Percentiles rank a stretch among this genome's conserved stretches.
phyloP scores from a whole-genome alignment of 2,797 vertebrate species.

The Microchirus variegatus region DNA sequence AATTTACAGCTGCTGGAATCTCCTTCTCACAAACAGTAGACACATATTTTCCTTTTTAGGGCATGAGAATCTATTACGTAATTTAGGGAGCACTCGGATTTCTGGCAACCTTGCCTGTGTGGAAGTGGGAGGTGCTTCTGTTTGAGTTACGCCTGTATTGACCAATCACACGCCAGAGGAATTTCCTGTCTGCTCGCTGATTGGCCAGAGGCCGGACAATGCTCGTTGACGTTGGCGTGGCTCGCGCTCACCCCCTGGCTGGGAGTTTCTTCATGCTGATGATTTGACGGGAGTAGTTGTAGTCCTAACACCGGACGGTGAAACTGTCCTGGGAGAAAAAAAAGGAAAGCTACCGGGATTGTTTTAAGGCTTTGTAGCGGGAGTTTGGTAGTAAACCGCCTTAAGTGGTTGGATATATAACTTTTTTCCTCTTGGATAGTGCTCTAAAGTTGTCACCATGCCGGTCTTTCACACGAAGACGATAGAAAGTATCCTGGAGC shows the following conservation, averaged over 20 bases:
- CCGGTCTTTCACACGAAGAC: conserved; percentile 99
- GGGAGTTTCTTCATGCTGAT: conserved; percentile 55
- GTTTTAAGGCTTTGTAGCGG: conserved; percentile 17
- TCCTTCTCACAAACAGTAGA: conserved; percentile 54
- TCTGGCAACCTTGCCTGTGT: conserved; percentile 62
- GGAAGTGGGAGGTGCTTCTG: conserved; percentile 31
- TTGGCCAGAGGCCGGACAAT: conserved; percentile 59
- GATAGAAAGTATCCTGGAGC: conserved; percentile 98
- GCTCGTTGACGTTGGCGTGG: conserved; percentile 44
- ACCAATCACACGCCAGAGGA: conserved; percentile 61
- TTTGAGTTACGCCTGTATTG: conserved; percentile 27
- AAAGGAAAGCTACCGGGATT: conserved; percentile 18
- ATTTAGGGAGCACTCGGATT: conserved; percentile 75
- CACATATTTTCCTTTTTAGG: conserved; percentile 89
- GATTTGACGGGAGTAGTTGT: conserved; percentile 62
- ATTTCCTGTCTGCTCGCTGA: conserved; percentile 13
- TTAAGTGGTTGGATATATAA: conserved; percentile 7
- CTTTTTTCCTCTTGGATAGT: conserved; percentile 54
- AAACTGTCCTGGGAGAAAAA: conserved; percentile 50
- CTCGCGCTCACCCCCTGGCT: conserved; percentile 41
- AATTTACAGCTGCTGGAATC: conserved; percentile 60
- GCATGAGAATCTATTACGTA: conserved; percentile 87
- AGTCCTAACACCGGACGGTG: conserved; percentile 52
- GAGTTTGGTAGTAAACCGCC: conserved; percentile 41
- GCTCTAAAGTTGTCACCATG: conserved; percentile 82